These are phyloP conservation scores for Okamejei kenojei DNA, from an alignment of 2,797 vertebrate species.

Conservation along the genomic window DNA sequence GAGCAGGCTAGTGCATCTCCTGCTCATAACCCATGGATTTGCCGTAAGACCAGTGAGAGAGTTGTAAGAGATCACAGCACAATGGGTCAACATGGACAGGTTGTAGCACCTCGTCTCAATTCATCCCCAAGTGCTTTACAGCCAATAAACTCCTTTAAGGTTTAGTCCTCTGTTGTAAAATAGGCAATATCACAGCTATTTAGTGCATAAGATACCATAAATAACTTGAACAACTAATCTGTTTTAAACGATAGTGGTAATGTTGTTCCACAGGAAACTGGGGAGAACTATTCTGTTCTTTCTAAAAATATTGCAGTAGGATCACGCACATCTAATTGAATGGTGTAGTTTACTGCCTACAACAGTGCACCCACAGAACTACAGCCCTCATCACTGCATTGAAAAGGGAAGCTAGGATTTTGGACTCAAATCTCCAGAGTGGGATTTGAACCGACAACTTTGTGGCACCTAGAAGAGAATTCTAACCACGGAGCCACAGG, in stretches of 20 bases:
- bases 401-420: not conserved
- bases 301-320: not conserved
- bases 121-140: not conserved
- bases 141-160: not conserved
- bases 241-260: not conserved
- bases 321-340: not conserved
- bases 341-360: no score
- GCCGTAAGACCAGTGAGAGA: no score
- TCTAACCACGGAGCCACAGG: not conserved
- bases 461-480: not conserved
- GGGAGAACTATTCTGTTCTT: not conserved
- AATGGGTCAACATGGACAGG: no score
- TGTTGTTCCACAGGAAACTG: not conserved
- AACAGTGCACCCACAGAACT: not conserved
- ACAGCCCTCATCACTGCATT: not conserved
- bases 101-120: no score
- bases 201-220: not conserved
- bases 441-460: not conserved
- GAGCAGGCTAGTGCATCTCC: no score
- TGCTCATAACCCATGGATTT: no score
- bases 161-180: no score
- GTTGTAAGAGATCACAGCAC: no score
- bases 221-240: not conserved
- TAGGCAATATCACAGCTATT: not conserved
- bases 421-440: not conserved